These are phyloP conservation scores for Thrips palmi DNA, from an alignment of 1,140 invertebrate species.

Conservation along the genomic window DNA sequence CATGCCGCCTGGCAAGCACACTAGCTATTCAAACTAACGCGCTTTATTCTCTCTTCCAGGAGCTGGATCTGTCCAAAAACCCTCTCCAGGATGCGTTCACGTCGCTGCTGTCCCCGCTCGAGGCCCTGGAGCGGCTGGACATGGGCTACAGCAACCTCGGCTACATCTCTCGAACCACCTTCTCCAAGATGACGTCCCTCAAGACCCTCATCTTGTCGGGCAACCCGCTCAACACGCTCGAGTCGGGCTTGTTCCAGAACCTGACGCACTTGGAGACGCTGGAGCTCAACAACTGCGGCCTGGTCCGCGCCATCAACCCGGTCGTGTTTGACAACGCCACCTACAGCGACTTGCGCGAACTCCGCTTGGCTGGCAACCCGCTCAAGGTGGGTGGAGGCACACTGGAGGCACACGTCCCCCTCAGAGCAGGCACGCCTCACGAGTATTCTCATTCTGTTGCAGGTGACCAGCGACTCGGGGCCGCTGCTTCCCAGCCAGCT, in stretches of 20 bases:
- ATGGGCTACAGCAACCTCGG: slow-evolving; percentile 54
- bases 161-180: slow-evolving; percentile 40
- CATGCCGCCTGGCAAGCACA: too few relatives aligned
- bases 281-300: slow-evolving; percentile 46
- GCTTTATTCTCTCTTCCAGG: slow-evolving; percentile 22
- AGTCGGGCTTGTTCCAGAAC: slow-evolving; percentile 46
- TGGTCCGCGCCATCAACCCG: slow-evolving; percentile 37
- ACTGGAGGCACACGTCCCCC: too few relatives aligned
- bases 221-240: slow-evolving; percentile 42
- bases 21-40: too few relatives aligned
- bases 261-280: slow-evolving; percentile 41
- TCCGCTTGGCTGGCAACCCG: slow-evolving; percentile 49
- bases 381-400: slow-evolving; percentile 32
- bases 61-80: slow-evolving; percentile 48
- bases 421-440: slow-evolving; percentile 4
- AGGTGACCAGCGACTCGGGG: too few relatives aligned
- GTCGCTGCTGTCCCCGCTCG: slow-evolving; percentile 39
- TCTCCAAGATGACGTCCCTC: slow-evolving; percentile 47
- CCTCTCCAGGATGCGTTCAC: slow-evolving; percentile 47
- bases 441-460: too few relatives aligned
- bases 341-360: slow-evolving; percentile 41
- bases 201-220: slow-evolving; percentile 44
- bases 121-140: slow-evolving; percentile 44
- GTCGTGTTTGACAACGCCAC: slow-evolving; percentile 45
- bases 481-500: slow-evolving; percentile 41